Evolutionary conservation across 1,140 invertebrate species (phyloP), one percentile per base, ranked within the genome.

Genomic region (Dreissena polymorpha): DNA sequence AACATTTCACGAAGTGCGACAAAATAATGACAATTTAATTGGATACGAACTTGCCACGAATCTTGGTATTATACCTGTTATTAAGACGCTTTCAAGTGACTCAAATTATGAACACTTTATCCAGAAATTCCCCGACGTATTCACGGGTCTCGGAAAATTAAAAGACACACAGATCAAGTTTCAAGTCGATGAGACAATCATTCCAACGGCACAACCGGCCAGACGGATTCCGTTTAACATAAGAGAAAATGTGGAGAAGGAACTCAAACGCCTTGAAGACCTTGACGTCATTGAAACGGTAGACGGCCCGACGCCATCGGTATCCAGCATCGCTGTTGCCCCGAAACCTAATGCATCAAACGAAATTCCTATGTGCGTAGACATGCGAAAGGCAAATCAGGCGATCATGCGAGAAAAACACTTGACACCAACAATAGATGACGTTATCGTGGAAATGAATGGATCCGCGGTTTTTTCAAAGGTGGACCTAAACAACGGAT

Each of bases 301-400:
- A 3, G 60, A 77, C 21, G 88, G 88, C 10, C 89, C 89, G 39
- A 89, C 89, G 14, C 85, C 88, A n/a, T 91, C 88, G 89, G 85
- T 89, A 3, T 86, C 85, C 2, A 79, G 81, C 12, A 75, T 89
- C 13, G 87, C 88, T 5, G 75, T 88, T 8, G 83, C 84, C 12
- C 88, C 87, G 0, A 89, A 90, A 68, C 79, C 79, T 18, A 82
- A 87, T 50, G 74, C 77, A 13, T 60, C 83, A 18, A 23, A 70
- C 8, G 69, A 73, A 74, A 69, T 83, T 23, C 14, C 86, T 16
- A 55, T 88, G 2, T 87, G 86, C 65, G 87, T 90, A 0, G 86
- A 88, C 25, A 88, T 87, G 88, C 67, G 75, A n/a, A 49, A 69
- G 25, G 80, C 85, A 1, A 86, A 87, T 67, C 21, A 77, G 25